Base-by-base conservation (phyloP, 2,797 vertebrate species). In the Molossus alvarezi region DNA sequence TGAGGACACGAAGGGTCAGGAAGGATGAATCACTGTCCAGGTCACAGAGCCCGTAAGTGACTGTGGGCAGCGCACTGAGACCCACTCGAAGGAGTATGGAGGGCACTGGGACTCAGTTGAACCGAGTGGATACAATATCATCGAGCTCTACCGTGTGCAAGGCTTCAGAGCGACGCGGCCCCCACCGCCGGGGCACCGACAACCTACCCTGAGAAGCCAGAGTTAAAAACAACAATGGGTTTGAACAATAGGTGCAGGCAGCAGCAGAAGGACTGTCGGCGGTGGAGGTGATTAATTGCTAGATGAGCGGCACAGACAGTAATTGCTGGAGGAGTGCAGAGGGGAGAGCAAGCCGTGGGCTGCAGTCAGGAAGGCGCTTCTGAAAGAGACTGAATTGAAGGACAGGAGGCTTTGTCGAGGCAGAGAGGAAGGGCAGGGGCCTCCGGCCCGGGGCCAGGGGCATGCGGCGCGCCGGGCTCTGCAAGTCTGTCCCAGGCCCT, bases 281-380 rank as follows among this genome's bases (percentile, higher is more conserved):
- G 53, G 73, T 53, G 64, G 12, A 57, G 82, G 82, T 92, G 94
- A 95, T 94, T 94, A 81, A 94, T 94, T 87, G 92, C 88, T 92
- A 79, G 97, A 60, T 48, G 88, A 86, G 53, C 1, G 64, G 20
- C 23, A 51, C 67, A 95, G 94, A 95, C 92, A 88, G 82, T 92
- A 88, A 95, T 84, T 83, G 88, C 92, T 82, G 9, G 18, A 37
- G 77, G 77, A 72, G 95, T 95, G 96, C 95, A 92, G 82, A 51
- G 77, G 69, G 69, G 67, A 79, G 94, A 79, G 37, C 0, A 1
- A 5, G 9, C 89, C 18, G 14, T 5, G 91, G 58, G 72, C 64
- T 90, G 77, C 58, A 51, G 76, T 62, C 53, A 15, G 73, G 51
- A 27, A 29, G 48, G 55, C 0, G 0, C 18, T 83, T 80, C 65